Evolutionary conservation across 1,140 invertebrate genomes (phyloP).

Genomic region (Nylanderia fulva): DNA sequence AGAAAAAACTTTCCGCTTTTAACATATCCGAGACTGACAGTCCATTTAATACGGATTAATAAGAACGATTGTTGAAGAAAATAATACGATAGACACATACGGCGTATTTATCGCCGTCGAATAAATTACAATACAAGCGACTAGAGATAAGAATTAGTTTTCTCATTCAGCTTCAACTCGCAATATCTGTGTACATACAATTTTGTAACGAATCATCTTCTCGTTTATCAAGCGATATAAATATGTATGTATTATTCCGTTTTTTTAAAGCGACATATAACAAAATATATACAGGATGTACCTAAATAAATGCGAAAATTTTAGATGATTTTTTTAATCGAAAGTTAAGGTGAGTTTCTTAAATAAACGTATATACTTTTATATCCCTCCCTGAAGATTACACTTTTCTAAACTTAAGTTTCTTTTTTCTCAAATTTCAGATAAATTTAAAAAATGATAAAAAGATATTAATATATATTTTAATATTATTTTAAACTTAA

Average conservation of each 20-base stretch:
- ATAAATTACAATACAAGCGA: not conserved
- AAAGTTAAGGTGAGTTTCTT: too few species aligned
- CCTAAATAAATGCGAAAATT: too few species aligned
- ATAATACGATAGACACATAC: slow-evolving; percentile 14
- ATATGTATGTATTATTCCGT: not conserved
- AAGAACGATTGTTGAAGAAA: slow-evolving; percentile 22
- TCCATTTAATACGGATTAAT: slow-evolving; percentile 8
- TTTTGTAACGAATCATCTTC: not conserved
- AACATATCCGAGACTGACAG: not conserved
- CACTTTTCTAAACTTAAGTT: too few species aligned
- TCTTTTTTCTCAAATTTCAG: too few species aligned
- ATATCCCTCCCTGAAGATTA: too few species aligned
- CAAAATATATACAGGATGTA: too few species aligned
- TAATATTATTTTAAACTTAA: too few species aligned
- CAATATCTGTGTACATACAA: not conserved
- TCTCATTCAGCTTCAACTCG: not conserved
- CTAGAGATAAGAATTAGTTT: slow-evolving; percentile 24
- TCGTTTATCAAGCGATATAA: not conserved
- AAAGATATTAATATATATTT: too few species aligned
- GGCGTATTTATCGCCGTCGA: not conserved
- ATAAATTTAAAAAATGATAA: too few species aligned
- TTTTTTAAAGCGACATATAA: not conserved
- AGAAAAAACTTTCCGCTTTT: not conserved
- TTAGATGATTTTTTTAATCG: too few species aligned
- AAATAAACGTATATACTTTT: too few species aligned